Conservation (phyloP, 1,140 invertebrate species). For the Eciton burchellii region DNA sequence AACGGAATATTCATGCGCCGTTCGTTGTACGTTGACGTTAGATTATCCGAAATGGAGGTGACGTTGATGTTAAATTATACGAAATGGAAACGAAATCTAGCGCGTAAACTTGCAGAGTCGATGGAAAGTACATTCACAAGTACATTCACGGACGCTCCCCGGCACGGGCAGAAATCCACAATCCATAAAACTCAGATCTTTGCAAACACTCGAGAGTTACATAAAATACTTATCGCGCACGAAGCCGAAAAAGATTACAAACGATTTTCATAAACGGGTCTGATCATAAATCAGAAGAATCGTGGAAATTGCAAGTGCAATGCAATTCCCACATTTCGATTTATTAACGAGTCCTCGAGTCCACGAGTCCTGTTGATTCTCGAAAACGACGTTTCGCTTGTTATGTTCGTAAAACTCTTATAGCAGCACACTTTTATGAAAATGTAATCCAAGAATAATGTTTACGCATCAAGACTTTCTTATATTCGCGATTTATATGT, state of each 20-base stretch:
- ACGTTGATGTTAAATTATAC: slow-evolving; percentile 36
- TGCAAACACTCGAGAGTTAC: background rate
- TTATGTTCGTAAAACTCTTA: no score
- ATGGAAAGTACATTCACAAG: background rate
- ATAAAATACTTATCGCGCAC: background rate
- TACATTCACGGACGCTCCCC: background rate
- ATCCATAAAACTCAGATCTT: background rate
- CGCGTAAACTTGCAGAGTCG: slow-evolving; percentile 7
- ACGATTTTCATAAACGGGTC: background rate
- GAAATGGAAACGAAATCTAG: slow-evolving; percentile 33
- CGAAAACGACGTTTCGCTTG: no score
- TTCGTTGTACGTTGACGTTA: slow-evolving; percentile 48
- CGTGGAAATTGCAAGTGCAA: background rate
- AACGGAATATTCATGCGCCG: slow-evolving; percentile 43
- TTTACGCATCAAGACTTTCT: no score
- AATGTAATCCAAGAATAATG: no score
- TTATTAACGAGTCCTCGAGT: no score
- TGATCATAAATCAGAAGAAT: background rate
- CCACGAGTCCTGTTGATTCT: no score
- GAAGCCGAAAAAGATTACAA: background rate
- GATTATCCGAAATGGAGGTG: slow-evolving; percentile 34
- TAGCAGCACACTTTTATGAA: no score
- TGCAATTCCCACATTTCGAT: no score
- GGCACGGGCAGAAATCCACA: background rate
- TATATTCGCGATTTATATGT: no score